phyloP scores from a whole-genome alignment of 92 coral and sea anemone species.

The Parazoanthus atlanticus region DNA sequence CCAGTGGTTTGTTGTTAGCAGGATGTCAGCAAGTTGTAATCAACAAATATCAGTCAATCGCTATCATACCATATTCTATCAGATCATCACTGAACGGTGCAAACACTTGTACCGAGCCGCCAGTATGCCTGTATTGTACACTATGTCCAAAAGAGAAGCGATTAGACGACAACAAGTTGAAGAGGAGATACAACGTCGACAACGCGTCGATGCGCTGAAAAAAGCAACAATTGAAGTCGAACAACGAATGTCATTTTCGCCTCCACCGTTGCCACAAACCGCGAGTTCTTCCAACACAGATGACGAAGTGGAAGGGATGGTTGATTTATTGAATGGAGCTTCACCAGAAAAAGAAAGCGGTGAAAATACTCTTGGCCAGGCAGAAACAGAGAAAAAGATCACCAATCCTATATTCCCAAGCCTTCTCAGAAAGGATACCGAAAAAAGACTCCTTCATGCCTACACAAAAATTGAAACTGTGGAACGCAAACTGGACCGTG shows the following conservation, averaged over 20 bases:
- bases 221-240: slow-evolving; percentile 28
- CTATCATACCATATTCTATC: background rate
- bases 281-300: slow-evolving; percentile 1
- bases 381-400: slow-evolving; percentile 1
- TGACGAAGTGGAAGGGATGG: slow-evolving; percentile 5
- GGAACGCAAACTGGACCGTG: slow-evolving; percentile 21
- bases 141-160: slow-evolving; percentile 26
- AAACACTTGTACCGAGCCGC: background rate
- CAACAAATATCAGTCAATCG: background rate
- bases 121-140: slow-evolving; percentile 35
- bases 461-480: slow-evolving; percentile 37
- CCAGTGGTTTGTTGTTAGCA: slow-evolving; percentile 6
- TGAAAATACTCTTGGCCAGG: background rate
- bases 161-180: background rate
- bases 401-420: slow-evolving; percentile 13
- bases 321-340: slow-evolving; percentile 23
- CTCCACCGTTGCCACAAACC: background rate
- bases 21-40: background rate
- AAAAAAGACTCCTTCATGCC: slow-evolving; percentile 31
- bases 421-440: slow-evolving; percentile 24
- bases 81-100: background rate
- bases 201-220: slow-evolving; percentile 17
- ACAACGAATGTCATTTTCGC: slow-evolving; percentile 16
- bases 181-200: slow-evolving; percentile 27
- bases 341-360: background rate